A percentile compares a stretch with the other conserved stretches of the same genome.
Evolutionary conservation across 2,113 vertebrate genomes (phyloP).

Genomic region (Morone saxatilis): DNA sequence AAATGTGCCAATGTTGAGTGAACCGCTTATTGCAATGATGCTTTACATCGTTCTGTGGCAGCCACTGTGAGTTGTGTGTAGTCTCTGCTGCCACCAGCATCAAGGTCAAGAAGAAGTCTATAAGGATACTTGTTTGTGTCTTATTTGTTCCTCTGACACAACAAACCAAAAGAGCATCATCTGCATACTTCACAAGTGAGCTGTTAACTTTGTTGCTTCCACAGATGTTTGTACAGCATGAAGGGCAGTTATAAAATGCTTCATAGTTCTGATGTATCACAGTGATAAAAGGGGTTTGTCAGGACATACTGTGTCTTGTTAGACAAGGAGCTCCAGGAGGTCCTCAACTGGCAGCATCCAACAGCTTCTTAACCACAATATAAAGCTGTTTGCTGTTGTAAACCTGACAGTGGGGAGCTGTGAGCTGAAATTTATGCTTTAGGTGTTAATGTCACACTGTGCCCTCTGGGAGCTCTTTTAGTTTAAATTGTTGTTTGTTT

Average conservation of each 20-base stretch:
- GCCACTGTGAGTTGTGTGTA: not conserved
- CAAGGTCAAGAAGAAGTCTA: not conserved
- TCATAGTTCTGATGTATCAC: not conserved
- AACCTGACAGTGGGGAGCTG: not conserved
- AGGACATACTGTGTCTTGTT: not conserved
- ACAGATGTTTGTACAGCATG: not conserved
- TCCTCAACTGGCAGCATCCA: not conserved
- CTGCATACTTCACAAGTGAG: not conserved
- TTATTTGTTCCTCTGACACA: slow-evolving; percentile 3
- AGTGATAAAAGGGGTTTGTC: not conserved
- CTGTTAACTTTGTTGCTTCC: not conserved
- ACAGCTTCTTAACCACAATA: not conserved
- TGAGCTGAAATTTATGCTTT: not conserved
- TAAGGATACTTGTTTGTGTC: not conserved
- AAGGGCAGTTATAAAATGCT: not conserved
- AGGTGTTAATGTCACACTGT: not conserved
- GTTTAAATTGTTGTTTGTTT: not conserved
- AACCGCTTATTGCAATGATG: not conserved
- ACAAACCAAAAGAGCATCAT: not conserved
- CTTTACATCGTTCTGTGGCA: not conserved
- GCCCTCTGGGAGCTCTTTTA: not conserved
- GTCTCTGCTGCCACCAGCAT: not conserved
- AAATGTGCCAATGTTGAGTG: slow-evolving; percentile 17
- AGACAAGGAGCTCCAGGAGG: slow-evolving; percentile 6
- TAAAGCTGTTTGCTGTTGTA: slow-evolving; percentile 10